These are phyloP conservation scores for Urocyon cinereoargenteus DNA, from an alignment of 2,797 vertebrate species.

Conservation along the genomic window DNA sequence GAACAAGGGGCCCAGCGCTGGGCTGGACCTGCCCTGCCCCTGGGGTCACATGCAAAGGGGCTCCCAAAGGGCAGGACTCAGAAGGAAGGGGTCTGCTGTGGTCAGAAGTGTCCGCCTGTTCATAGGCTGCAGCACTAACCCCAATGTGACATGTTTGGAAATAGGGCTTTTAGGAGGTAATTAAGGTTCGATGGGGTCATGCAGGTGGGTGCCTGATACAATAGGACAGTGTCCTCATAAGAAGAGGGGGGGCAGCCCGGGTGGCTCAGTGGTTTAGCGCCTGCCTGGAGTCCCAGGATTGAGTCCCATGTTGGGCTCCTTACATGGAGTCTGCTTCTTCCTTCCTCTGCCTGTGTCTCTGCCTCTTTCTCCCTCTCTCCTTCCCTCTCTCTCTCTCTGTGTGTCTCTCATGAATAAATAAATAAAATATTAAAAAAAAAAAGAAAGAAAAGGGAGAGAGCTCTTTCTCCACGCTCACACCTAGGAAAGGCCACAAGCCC, in stretches of 20 bases:
- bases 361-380: no score
- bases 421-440: no score
- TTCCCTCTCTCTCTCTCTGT: no score
- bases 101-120: neutral
- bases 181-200: neutral
- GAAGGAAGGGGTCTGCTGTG: neutral
- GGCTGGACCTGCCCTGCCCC: no score
- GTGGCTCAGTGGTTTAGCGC: no score
- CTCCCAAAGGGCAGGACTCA: neutral
- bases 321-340: no score
- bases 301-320: no score
- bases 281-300: no score
- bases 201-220: no score
- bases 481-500: neutral
- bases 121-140: neutral
- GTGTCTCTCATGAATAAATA: no score
- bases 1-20: rapidly evolving
- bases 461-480: neutral
- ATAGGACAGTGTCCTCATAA: neutral
- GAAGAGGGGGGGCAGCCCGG: neutral
- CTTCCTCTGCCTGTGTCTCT: no score
- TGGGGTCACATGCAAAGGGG: neutral
- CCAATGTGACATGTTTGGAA: neutral
- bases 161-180: neutral
- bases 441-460: neutral